A percentile compares a stretch with the other conserved stretches of the same genome.
Conservation (phyloP, 2,797 vertebrate species). For the Atherinosoma microstoma region DNA sequence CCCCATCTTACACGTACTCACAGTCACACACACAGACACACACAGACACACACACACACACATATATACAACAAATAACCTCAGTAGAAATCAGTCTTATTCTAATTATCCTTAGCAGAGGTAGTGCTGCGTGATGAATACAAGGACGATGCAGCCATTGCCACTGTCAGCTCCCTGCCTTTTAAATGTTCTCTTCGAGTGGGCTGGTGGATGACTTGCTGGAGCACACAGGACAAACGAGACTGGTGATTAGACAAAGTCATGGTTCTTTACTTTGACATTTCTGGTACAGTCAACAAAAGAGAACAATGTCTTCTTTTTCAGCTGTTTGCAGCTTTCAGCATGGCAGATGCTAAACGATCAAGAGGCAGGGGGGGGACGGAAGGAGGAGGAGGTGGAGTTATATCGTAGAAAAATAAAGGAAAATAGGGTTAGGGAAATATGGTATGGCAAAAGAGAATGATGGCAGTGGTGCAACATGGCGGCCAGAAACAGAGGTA, state of each 20-base stretch:
- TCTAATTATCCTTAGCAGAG: constrained; percentile 73
- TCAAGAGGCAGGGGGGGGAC: constrained; percentile 22
- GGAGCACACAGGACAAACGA: constrained; percentile 31
- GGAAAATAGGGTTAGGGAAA: constrained; percentile 50
- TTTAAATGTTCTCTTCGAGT: constrained; percentile 61
- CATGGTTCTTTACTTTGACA: constrained; percentile 19
- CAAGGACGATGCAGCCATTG: constrained; percentile 78
- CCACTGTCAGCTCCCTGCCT: constrained; percentile 70
- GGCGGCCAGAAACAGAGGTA: constrained; percentile 64
- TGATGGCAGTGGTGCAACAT: constrained; percentile 50
- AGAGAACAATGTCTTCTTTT: constrained; percentile 35
- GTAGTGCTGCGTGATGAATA: constrained; percentile 71
- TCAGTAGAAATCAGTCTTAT: constrained; percentile 72
- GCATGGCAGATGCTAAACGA: constrained; percentile 71
- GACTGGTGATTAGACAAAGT: constrained; percentile 41
- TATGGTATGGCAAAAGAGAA: constrained; percentile 56
- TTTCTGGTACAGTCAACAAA: constrained; percentile 31
- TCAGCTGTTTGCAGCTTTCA: constrained; percentile 61
- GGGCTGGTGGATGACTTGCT: constrained; percentile 23
- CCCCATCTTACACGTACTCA: constrained; percentile 12
- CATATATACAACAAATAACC: constrained; percentile 49
- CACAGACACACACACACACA: not conserved
- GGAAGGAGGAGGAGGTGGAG: constrained; percentile 29
- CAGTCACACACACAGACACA: not conserved
- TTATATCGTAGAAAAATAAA: constrained; percentile 32